A percentile compares a stretch with the other conserved stretches of the same genome.
Conservation (phyloP, 2,113 vertebrate species). For the cattle (Bos taurus) region DNA sequence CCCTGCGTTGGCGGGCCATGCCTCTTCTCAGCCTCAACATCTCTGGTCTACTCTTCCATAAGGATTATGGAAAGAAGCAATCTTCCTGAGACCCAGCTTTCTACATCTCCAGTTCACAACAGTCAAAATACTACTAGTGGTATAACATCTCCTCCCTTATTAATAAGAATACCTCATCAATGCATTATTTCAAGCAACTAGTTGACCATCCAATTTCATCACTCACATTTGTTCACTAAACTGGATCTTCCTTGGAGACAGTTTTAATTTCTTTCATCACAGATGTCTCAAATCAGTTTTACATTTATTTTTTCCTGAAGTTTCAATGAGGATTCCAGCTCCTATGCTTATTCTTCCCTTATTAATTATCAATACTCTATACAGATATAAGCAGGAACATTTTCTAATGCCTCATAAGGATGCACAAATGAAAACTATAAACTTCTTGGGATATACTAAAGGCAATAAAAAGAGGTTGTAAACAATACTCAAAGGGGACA, state of each 20-base stretch:
- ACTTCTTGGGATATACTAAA: background rate
- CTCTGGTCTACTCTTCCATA: slow-evolving; percentile 13
- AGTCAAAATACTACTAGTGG: background rate
- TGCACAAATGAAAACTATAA: background rate
- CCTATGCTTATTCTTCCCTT: background rate
- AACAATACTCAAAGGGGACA: background rate
- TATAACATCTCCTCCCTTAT: background rate
- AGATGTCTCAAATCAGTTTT: slow-evolving; percentile 8
- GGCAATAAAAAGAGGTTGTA: background rate
- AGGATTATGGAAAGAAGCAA: slow-evolving; percentile 21
- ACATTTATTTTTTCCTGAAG: background rate
- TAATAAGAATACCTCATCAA: slow-evolving; percentile 39
- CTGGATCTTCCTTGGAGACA: background rate
- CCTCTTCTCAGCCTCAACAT: slow-evolving; percentile 44
- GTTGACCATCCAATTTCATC: slow-evolving; percentile 31
- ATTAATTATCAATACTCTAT: background rate
- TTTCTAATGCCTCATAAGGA: background rate
- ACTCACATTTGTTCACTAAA: slow-evolving; percentile 22
- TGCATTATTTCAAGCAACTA: slow-evolving; percentile 22
- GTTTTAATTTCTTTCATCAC: background rate
- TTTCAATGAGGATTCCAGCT: background rate
- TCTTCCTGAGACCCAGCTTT: background rate
- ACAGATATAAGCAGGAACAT: background rate
- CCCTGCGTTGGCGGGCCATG: background rate
- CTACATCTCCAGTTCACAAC: background rate